Evolutionary conservation across 2,888 invertebrate species (phyloP).

Genomic region (Brenthis ino): DNA sequence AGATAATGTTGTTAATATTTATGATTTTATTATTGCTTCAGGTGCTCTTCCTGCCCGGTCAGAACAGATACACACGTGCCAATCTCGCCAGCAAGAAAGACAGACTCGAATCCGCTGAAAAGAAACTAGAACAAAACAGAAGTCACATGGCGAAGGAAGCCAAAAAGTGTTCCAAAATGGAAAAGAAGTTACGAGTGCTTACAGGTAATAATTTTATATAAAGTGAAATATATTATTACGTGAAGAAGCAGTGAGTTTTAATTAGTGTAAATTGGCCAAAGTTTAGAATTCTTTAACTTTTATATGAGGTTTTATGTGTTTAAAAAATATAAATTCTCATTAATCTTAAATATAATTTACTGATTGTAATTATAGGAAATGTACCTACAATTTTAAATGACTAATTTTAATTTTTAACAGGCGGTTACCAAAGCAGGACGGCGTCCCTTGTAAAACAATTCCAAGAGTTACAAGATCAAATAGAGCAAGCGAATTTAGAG

Average conservation of each 20-base stretch:
- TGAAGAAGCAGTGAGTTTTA: too few relatives aligned
- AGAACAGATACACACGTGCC: slow-evolving; percentile 96
- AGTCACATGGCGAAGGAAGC: slow-evolving; percentile 98
- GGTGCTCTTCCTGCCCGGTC: slow-evolving; percentile 94
- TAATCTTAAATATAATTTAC: too few relatives aligned
- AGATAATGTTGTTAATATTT: too few relatives aligned
- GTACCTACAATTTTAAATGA: neutral
- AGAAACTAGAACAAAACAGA: slow-evolving; percentile 95
- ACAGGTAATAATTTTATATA: slow-evolving; percentile 79
- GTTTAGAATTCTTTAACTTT: too few relatives aligned
- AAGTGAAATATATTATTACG: too few relatives aligned
- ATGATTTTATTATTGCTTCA: slow-evolving; percentile 50
- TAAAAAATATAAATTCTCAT: too few relatives aligned
- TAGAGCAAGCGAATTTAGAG: slow-evolving; percentile 94
- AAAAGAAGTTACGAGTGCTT: slow-evolving; percentile 97
- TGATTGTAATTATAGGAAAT: neutral
- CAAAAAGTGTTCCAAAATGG: slow-evolving; percentile 97
- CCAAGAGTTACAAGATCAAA: slow-evolving; percentile 93
- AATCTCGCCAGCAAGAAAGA: slow-evolving; percentile 98
- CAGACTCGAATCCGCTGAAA: slow-evolving; percentile 95
- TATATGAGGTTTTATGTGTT: too few relatives aligned
- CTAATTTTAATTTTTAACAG: slow-evolving; percentile 42
- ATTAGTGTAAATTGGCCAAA: too few relatives aligned
- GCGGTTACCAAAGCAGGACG: slow-evolving; percentile 82
- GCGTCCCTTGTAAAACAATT: slow-evolving; percentile 94